Conservation (phyloP, 2,113 vertebrate genomes). For the Bombycilla garrulus region DNA sequence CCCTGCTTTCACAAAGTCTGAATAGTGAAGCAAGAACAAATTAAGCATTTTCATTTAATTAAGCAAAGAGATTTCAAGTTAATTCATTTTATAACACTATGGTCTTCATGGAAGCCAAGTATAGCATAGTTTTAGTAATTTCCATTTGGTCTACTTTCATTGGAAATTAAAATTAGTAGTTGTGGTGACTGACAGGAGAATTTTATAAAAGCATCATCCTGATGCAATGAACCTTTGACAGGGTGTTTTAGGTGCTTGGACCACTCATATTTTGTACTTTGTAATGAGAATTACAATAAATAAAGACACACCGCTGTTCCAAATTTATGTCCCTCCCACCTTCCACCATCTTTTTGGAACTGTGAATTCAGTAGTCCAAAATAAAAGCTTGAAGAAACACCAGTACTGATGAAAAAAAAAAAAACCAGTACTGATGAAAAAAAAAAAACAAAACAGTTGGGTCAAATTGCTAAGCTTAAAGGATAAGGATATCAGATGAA, state of each 20-base stretch:
- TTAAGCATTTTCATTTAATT: not conserved
- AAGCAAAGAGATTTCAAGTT: not conserved
- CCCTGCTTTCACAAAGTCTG: not conserved
- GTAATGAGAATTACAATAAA: not conserved
- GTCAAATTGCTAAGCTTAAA: not conserved
- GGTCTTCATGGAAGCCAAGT: not conserved
- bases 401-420: not conserved
- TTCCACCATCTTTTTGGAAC: not conserved
- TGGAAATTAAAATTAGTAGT: not conserved
- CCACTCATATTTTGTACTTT: not conserved
- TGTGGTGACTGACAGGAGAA: not conserved
- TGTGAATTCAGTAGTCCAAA: not conserved
- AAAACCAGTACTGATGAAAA: not conserved
- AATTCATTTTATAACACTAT: not conserved
- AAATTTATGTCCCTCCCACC: not conserved
- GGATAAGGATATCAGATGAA: not conserved
- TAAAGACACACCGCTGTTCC: not conserved
- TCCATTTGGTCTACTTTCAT: not conserved
- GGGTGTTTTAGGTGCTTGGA: not conserved
- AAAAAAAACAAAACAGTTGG: accelerated
- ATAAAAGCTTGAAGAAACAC: not conserved
- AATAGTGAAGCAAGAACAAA: not conserved
- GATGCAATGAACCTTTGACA: not conserved
- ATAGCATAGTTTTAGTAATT: not conserved
- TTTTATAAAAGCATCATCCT: not conserved